Percentiles rank a stretch among this genome's conserved stretches.
These are phyloP conservation scores for Erpobdella octoculata DNA, from an alignment of 2,888 invertebrate genomes.

Conservation along the genomic window DNA sequence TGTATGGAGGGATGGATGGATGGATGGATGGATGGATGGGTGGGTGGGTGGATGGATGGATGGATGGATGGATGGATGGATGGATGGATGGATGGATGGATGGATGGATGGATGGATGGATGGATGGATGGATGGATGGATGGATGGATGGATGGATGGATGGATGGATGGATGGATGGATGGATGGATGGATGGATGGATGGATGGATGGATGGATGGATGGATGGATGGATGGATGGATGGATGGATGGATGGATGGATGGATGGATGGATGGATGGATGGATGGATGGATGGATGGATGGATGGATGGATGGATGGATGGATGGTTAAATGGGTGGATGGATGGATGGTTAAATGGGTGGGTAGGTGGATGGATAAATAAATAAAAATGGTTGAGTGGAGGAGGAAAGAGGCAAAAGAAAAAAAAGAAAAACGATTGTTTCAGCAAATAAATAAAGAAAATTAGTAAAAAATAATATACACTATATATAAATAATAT, in stretches of 20 bases:
- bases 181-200: background rate
- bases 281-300: background rate
- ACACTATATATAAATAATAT: no score
- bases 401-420: background rate
- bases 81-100: background rate
- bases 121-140: background rate
- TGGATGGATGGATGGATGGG: no score
- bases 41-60: background rate
- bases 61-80: background rate
- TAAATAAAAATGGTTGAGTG: background rate
- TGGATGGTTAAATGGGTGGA: background rate
- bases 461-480: no score
- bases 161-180: background rate
- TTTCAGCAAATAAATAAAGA: background rate
- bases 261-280: background rate
- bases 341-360: background rate
- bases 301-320: background rate
- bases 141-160: background rate
- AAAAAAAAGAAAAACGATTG: background rate
- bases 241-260: background rate
- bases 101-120: background rate
- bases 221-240: background rate
- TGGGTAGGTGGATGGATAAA: background rate
- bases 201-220: background rate
- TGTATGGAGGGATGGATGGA: no score